Conservation (phyloP, 2,888 invertebrate genomes). For the Perdita meconis region DNA sequence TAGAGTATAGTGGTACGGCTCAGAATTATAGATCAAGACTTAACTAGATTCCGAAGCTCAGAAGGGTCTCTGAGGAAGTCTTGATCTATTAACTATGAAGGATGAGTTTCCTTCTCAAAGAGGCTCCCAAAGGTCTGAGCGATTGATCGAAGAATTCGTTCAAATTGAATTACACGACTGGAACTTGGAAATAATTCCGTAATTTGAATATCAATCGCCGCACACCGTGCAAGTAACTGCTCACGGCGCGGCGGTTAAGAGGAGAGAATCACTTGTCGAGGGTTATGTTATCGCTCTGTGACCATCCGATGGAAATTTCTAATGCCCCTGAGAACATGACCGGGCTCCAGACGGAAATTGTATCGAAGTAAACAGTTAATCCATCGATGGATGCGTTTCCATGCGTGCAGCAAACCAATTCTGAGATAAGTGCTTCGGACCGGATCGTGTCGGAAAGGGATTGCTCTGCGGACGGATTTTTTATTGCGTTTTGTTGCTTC, state of each 20-base stretch:
- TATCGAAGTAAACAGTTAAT: not conserved
- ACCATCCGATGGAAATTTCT: conserved; percentile 8
- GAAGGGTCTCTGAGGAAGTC: no score
- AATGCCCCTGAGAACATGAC: not conserved
- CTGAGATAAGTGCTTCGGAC: not conserved
- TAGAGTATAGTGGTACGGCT: no score
- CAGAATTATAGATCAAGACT: no score
- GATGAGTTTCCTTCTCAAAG: no score
- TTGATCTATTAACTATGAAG: no score
- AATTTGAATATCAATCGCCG: conserved; percentile 20
- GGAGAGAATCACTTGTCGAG: not conserved
- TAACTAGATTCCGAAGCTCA: no score
- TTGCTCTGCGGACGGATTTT: not conserved
- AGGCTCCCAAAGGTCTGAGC: no score
- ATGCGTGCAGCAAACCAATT: not conserved
- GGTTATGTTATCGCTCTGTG: not conserved
- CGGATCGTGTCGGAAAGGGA: conserved; percentile 1
- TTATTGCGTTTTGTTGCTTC: not conserved
- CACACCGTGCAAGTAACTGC: not conserved
- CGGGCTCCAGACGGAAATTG: not conserved
- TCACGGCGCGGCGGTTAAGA: not conserved
- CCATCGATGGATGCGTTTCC: not conserved
- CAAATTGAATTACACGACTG: not conserved
- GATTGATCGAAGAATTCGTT: not conserved
- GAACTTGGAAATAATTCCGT: conserved; percentile 32